Evolutionary conservation across 2,797 vertebrate species (phyloP), one percentile per base, ranked within the genome.

Genomic region (Siniperca undulata): DNA sequence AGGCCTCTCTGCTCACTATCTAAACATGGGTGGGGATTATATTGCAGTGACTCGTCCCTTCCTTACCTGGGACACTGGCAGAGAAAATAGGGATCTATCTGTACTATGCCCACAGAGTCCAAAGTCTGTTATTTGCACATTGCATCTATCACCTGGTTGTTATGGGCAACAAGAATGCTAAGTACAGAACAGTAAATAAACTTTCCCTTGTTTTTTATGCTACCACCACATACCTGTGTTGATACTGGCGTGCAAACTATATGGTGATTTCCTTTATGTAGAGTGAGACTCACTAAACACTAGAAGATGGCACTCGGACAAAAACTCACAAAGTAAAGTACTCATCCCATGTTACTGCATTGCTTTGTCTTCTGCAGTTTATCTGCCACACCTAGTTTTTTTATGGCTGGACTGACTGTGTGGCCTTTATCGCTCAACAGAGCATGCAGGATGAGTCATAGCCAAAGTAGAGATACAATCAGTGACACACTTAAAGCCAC

Each of bases 1-100:
- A 1, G 4, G 77, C 34, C 53, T 84, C 58, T 68, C 72, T 85
- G 72, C 56, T 75, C 75, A 79, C 78, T 94, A 69, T 93, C 66
- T 88, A 94, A 94, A 95, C 85, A 95, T 90, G 84, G 93, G 93
- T 90, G 93, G 78, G 71, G 86, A 73, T 84, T 83, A 77, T 78
- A 86, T 81, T 72, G 36, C 34, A 73, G 36, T 81, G 55, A 91
- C 88, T 84, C 67, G 22, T 77, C 59, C n/a, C 70, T 82, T 40
- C 56, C 61, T 74, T 59, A 85, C 58, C 73, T 76, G 60, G 30
- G 38, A 84, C 34, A 79, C 42, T 19, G 62, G 58, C 52, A 69
- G 74, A 70, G 20, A 76, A 20, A 68, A 60, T 16, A 70, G 38
- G 62, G 53, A 84, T 77, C 50, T 82, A 64, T 81, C 55, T 81